These are phyloP conservation scores for Esox niger DNA, from an alignment of 2,113 vertebrate genomes.

Conservation along the genomic window DNA sequence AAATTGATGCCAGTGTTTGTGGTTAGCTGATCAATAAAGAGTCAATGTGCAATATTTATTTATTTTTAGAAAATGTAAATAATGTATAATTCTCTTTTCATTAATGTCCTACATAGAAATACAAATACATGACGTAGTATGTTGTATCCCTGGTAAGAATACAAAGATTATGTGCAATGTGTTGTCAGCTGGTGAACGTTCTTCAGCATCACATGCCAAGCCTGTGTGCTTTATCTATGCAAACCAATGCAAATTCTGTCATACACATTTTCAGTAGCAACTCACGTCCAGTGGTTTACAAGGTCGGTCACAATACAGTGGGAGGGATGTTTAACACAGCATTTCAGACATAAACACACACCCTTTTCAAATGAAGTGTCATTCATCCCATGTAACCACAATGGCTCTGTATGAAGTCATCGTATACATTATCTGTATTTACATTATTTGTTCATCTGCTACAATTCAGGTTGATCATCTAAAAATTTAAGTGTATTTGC, in stretches of 20 bases:
- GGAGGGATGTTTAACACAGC: conserved; percentile 50
- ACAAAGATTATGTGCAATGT: conserved; percentile 72
- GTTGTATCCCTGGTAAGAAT: conserved; percentile 57
- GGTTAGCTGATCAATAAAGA: background rate
- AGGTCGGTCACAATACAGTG: conserved; percentile 62
- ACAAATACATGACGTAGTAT: conserved; percentile 71
- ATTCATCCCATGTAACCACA: conserved; percentile 50
- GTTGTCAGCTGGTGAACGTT: conserved; percentile 67
- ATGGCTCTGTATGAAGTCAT: conserved; percentile 46
- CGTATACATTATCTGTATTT: conserved; percentile 60
- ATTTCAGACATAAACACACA: conserved; percentile 34
- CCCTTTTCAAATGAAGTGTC: conserved; percentile 50
- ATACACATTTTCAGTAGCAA: conserved; percentile 27
- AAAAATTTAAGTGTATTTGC: conserved; percentile 64
- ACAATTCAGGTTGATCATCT: conserved; percentile 45
- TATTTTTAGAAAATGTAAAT: conserved; percentile 77
- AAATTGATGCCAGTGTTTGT: background rate
- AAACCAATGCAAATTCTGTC: conserved; percentile 46
- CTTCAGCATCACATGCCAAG: conserved; percentile 70
- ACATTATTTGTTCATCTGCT: conserved; percentile 61
- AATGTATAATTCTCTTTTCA: conserved; percentile 64
- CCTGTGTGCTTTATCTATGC: conserved; percentile 73
- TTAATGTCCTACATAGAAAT: conserved; percentile 66
- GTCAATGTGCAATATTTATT: conserved; percentile 73
- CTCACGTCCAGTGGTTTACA: conserved; percentile 45